Conservation (phyloP, 2,797 vertebrate genomes). For the Rhynchonycteris naso region DNA sequence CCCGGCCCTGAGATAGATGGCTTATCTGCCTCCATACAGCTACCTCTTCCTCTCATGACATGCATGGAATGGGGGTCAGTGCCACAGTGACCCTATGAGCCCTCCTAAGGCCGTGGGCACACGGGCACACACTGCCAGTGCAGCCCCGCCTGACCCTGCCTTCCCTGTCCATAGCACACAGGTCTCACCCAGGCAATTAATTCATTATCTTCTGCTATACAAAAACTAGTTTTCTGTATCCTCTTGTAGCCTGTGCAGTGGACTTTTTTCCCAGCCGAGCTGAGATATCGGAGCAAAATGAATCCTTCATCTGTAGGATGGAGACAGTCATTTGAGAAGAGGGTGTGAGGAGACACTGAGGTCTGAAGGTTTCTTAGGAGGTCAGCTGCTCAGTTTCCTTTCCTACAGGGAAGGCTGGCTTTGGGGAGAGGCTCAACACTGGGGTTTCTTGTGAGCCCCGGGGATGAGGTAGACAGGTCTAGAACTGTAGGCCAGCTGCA, state of each 20-base stretch:
- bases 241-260: background rate
- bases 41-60: background rate
- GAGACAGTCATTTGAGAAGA: background rate
- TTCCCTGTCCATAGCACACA: background rate
- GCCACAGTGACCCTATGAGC: background rate
- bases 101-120: background rate
- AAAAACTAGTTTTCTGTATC: background rate
- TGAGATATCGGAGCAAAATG: background rate
- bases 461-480: background rate
- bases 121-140: background rate
- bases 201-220: background rate
- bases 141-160: background rate
- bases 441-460: background rate
- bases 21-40: background rate
- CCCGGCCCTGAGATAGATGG: slow-evolving; percentile 40
- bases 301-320: background rate
- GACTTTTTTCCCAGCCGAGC: background rate
- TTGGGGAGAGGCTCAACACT: background rate
- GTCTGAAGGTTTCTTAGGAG: slow-evolving; percentile 21
- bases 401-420: background rate
- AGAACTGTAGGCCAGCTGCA: background rate
- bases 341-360: background rate
- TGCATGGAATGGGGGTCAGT: background rate
- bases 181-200: slow-evolving; percentile 25
- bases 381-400: background rate